These are phyloP conservation scores for Hemicordylus capensis DNA, from an alignment of 2,113 vertebrate species.

Conservation along the genomic window DNA sequence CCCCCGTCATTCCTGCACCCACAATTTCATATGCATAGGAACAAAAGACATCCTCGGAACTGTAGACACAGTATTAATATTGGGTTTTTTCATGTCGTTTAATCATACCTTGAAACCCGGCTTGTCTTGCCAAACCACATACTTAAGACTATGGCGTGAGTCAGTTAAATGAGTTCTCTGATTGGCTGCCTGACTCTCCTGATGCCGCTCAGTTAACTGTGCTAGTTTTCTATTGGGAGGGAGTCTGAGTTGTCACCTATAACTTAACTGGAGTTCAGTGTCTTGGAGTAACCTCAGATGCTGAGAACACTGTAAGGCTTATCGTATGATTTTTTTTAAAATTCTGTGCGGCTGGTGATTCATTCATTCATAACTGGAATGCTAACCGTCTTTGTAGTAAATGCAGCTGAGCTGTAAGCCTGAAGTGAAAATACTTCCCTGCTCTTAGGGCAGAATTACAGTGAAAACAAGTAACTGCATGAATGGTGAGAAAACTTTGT, in stretches of 20 bases:
- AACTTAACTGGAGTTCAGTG: slow-evolving; percentile 13
- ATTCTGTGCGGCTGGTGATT: not conserved
- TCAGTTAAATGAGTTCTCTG: not conserved
- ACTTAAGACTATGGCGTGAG: slow-evolving; percentile 9
- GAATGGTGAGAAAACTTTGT: not conserved
- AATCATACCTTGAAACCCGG: not conserved
- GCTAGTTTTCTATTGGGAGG: slow-evolving; percentile 17
- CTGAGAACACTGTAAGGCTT: not conserved
- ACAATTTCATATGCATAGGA: not conserved
- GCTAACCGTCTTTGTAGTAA: not conserved
- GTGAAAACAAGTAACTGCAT: not conserved
- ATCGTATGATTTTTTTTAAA: not conserved
- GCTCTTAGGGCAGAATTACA: not conserved
- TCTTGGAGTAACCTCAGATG: slow-evolving; percentile 14
- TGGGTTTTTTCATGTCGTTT: not conserved
- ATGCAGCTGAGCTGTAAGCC: not conserved
- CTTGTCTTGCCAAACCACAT: slow-evolving; percentile 19
- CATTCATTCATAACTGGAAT: slow-evolving; percentile 1
- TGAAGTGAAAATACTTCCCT: not conserved
- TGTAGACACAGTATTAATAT: not conserved
- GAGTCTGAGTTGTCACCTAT: slow-evolving; percentile 6
- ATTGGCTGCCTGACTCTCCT: slow-evolving; percentile 36
- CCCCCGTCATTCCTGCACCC: too few species aligned
- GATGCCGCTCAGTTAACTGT: slow-evolving; percentile 14
- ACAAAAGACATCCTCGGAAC: not conserved